Base-by-base conservation (phyloP, 2,797 vertebrate genomes). In the Austrolebias charrua region DNA sequence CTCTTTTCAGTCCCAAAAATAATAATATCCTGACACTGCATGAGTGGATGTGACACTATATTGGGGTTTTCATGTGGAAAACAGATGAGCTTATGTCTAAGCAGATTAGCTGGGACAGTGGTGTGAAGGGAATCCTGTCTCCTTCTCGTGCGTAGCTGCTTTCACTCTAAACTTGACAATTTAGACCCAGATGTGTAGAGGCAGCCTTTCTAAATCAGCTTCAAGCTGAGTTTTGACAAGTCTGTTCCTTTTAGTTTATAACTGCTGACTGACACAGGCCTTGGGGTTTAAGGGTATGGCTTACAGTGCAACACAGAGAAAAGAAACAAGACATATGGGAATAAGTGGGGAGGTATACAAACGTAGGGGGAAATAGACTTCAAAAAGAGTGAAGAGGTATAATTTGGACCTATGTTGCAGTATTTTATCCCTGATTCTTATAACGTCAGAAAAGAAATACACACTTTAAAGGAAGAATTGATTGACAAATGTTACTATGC, bases 11-110 rank as follows among this genome's bases (percentile, higher is more conserved):
- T 43, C 20, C 57, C 55, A 74, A 69, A 78, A 20, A 8, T 65
- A 82, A 82, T 75, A 75, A 79, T 72, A 68, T 64, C 60, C 65
- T 20, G 29, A 68, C 73, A 47, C 57, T 69, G 56, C 73, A 69
- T 13, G 69, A 71, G 52, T 63, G 63, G 71, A 84, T 84, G 81
- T 65, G 73, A 78, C 40, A 74, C 68, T 73, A 66, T 78, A 79
- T 73, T 73, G 66, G 62, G 59, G 67, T 75, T 75, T 85, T 83
- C 79, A 75, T 90, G 78, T 73, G 49, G 69, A 73, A 79, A 86
- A 85, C 80, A 81, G 80, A 85, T 85, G 68, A 87, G 83, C 79
- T 86, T 82, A 79, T 84, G 86, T 79, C 75, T 88, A 88, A 90
- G 67, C 69, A 78, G 86, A 89, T 91, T 90, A 89, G 82, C 80